These are phyloP conservation scores for Andrena minutula DNA, from an alignment of 2,888 invertebrate genomes.

Conservation along the genomic window DNA sequence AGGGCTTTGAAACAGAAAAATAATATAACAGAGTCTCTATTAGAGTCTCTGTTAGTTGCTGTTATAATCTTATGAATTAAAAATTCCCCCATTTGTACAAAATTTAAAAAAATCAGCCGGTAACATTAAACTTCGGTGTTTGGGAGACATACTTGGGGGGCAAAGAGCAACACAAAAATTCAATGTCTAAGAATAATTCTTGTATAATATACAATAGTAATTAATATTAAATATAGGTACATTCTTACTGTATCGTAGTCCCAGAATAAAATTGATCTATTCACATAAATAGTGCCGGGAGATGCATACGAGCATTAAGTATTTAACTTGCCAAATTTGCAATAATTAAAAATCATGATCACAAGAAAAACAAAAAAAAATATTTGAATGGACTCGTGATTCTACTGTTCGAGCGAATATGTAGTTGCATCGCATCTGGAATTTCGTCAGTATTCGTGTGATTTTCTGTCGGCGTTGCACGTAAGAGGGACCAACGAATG, in stretches of 20 bases:
- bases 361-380: background rate
- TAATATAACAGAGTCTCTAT: too few relatives aligned
- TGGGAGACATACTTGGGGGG: too few relatives aligned
- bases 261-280: constrained; percentile 29
- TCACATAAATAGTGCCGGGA: constrained; percentile 27
- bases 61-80: too few relatives aligned
- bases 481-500: constrained; percentile 43
- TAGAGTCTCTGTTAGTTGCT: too few relatives aligned
- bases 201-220: too few relatives aligned
- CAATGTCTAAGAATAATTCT: too few relatives aligned
- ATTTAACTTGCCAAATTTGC: constrained; percentile 74
- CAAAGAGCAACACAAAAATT: too few relatives aligned
- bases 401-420: constrained; percentile 23
- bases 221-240: constrained; percentile 14
- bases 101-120: too few relatives aligned
- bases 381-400: constrained; percentile 19
- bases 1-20: too few relatives aligned
- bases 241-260: background rate
- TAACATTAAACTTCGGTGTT: too few relatives aligned
- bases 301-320: constrained; percentile 59
- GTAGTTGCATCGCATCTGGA: constrained; percentile 31
- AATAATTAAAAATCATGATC: constrained; percentile 74
- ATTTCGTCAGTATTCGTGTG: constrained; percentile 63
- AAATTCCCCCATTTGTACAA: too few relatives aligned
- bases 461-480: constrained; percentile 53